These are phyloP conservation scores for Papilio polytes DNA, from an alignment of 1,140 invertebrate species.

Conservation along the genomic window DNA sequence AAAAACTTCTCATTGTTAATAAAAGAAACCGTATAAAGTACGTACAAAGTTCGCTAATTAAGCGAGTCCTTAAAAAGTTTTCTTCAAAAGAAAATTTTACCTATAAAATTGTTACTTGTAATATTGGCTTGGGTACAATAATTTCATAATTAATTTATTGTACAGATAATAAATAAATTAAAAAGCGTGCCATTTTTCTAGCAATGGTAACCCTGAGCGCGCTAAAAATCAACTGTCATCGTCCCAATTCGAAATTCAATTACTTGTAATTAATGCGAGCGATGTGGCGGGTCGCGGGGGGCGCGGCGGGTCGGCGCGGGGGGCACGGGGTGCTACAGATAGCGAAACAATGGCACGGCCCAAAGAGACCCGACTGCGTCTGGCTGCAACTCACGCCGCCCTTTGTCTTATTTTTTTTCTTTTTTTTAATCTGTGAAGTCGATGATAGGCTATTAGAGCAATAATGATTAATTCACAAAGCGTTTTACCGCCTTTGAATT, in stretches of 20 bases:
- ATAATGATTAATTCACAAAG: constrained; percentile 60
- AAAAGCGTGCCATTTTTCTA: constrained; percentile 5
- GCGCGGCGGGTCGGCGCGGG: constrained; percentile 64
- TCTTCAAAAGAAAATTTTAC: neutral
- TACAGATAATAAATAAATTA: neutral
- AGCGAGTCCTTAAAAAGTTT: neutral
- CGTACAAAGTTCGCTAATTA: neutral
- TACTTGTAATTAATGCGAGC: constrained; percentile 80
- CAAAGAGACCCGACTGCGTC: constrained; percentile 60
- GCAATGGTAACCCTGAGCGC: constrained; percentile 46
- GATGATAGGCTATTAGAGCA: constrained; percentile 62
- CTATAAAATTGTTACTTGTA: neutral
- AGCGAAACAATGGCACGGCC: constrained; percentile 70
- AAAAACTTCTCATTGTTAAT: neutral
- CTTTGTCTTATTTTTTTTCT: constrained; percentile 56
- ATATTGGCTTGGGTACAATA: neutral
- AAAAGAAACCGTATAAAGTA: constrained; percentile 5
- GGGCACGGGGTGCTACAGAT: constrained; percentile 69
- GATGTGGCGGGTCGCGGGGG: constrained; percentile 67
- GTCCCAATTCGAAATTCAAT: constrained; percentile 83
- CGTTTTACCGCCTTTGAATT: constrained; percentile 47
- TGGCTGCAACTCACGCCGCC: constrained; percentile 63
- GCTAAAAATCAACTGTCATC: constrained; percentile 82
- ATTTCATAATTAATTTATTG: neutral
- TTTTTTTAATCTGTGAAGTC: constrained; percentile 55